phyloP scores from a whole-genome alignment of 2,797 vertebrate genomes.

The Gallinago nigripennis region DNA sequence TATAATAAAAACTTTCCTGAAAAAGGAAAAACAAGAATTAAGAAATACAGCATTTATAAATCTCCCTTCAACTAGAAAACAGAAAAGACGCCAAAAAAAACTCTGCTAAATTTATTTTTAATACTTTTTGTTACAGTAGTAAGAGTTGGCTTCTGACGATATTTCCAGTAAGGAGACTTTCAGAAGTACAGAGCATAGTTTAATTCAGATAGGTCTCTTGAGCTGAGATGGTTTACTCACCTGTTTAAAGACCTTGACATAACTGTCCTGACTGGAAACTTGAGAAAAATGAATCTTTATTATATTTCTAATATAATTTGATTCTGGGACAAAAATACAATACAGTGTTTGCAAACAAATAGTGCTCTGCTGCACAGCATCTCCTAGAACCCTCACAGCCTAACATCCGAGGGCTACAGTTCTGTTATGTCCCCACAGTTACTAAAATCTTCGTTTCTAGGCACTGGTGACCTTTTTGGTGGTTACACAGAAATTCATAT shows the following conservation, averaged over 20 bases:
- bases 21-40: not conserved
- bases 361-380: not conserved
- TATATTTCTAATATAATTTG: too few relatives aligned
- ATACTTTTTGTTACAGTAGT: not conserved
- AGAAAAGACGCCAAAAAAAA: not conserved
- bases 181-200: not conserved
- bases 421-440: not conserved
- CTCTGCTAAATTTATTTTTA: not conserved
- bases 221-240: not conserved
- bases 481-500: not conserved
- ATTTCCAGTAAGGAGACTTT: not conserved
- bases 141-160: not conserved
- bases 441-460: not conserved
- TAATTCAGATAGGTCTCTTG: not conserved
- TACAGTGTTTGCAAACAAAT: not conserved
- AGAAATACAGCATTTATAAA: not conserved
- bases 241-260: not conserved
- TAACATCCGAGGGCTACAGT: not conserved
- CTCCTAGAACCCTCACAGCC: not conserved
- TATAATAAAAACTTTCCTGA: not conserved
- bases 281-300: not conserved
- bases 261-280: not conserved
- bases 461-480: not conserved
- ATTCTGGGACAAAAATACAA: not conserved
- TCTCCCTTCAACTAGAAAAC: not conserved